phyloP scores from a whole-genome alignment of 2,113 vertebrate species.

The Hippocampus mohnikei region DNA sequence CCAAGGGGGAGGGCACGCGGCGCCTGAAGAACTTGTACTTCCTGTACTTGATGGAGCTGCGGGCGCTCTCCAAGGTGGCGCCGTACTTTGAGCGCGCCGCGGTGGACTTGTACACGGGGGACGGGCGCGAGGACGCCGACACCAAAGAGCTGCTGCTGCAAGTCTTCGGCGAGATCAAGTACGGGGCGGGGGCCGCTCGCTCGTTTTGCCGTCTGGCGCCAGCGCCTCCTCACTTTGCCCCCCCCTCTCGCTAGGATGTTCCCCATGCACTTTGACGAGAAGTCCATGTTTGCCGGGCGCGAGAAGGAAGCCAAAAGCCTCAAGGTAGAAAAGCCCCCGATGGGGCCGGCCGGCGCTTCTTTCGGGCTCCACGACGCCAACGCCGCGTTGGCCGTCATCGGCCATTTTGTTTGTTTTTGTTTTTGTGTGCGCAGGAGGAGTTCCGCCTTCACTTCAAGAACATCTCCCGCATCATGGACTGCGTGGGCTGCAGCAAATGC shows the following conservation, averaged over 20 bases:
- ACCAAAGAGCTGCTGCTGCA: conserved; percentile 87
- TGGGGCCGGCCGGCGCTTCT: too few species aligned
- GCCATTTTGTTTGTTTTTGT: not conserved
- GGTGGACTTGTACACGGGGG: conserved; percentile 91
- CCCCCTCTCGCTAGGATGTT: conserved; percentile 75
- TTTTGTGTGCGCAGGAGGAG: conserved; percentile 77
- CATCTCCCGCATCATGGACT: conserved; percentile 97
- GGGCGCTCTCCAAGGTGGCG: conserved; percentile 89
- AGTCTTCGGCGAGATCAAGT: conserved; percentile 88
- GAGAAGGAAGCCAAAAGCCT: conserved; percentile 86
- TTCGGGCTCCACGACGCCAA: too few species aligned
- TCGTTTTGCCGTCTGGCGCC: too few species aligned
- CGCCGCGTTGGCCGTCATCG: too few species aligned
- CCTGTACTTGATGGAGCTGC: conserved; percentile 91
- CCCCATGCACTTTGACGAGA: conserved; percentile 97
- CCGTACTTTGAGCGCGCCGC: conserved; percentile 89
- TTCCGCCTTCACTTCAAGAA: conserved; percentile 95
- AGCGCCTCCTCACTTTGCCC: not conserved
- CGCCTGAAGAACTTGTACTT: conserved; percentile 95
- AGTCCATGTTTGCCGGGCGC: conserved; percentile 95
- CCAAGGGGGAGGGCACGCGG: conserved; percentile 89
- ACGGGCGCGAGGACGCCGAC: conserved; percentile 76
- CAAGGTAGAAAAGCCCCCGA: conserved; percentile 74
- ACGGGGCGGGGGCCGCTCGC: conserved; percentile 23
- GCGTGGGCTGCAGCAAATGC: conserved; percentile 95